Percentiles rank a stretch among this genome's conserved stretches.
Evolutionary conservation across 2,797 vertebrate genomes (phyloP).

Genomic region (Sebastes diaconus): DNA sequence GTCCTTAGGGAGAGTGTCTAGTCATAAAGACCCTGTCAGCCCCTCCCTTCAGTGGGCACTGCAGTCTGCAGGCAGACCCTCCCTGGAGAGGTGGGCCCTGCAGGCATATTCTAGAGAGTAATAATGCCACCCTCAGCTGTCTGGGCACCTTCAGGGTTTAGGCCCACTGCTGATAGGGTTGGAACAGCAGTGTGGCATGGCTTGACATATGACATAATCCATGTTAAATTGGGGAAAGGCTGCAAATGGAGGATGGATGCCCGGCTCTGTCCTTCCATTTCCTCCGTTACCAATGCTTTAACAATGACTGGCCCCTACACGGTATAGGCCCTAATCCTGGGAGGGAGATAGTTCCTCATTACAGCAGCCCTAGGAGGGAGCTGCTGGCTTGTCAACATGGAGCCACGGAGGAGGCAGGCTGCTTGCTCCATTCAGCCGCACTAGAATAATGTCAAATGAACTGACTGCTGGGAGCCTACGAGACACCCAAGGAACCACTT

Average conservation of each 20-base stretch:
- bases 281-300: slow-evolving; percentile 24
- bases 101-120: slow-evolving; percentile 68
- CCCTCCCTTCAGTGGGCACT: slow-evolving; percentile 62
- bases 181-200: slow-evolving; percentile 49
- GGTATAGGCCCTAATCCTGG: slow-evolving; percentile 32
- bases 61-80: slow-evolving; percentile 59
- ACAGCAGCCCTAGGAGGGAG: slow-evolving; percentile 81
- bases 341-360: slow-evolving; percentile 69
- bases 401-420: slow-evolving; percentile 46
- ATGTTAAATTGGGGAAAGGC: slow-evolving; percentile 50
- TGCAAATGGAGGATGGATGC: slow-evolving; percentile 39
- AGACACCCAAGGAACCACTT: slow-evolving; percentile 91
- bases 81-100: slow-evolving; percentile 63
- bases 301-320: slow-evolving; percentile 12
- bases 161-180: slow-evolving; percentile 52
- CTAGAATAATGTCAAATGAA: slow-evolving; percentile 91
- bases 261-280: slow-evolving; percentile 31
- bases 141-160: slow-evolving; percentile 67
- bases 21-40: slow-evolving; percentile 79
- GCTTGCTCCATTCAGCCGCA: slow-evolving; percentile 69
- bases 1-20: slow-evolving; percentile 77
- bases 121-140: slow-evolving; percentile 77
- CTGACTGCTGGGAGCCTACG: slow-evolving; percentile 89
- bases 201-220: slow-evolving; percentile 73
- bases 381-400: slow-evolving; percentile 82